Percentiles rank a stretch among this genome's conserved stretches.
Conservation (phyloP, 2,888 invertebrate species). For the Ophioninae sp. region DNA sequence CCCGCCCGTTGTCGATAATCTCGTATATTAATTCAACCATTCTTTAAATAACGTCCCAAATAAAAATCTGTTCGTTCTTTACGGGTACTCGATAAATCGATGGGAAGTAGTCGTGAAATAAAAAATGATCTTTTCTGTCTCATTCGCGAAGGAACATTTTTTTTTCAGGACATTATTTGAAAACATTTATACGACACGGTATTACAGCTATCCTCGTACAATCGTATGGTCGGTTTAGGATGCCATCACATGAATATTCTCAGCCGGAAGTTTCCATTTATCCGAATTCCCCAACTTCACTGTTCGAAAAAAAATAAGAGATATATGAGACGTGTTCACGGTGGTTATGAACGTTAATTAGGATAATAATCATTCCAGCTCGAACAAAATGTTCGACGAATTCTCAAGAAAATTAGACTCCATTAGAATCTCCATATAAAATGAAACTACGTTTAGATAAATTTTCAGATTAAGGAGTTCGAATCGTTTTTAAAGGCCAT, state of each 20-base stretch:
- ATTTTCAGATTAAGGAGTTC: background rate
- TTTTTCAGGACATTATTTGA: constrained; percentile 20
- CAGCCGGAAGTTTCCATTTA: background rate
- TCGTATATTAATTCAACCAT: constrained; percentile 1
- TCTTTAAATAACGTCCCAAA: background rate
- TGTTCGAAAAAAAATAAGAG: background rate
- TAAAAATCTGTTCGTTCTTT: constrained; percentile 5
- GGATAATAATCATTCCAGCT: background rate
- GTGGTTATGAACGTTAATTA: background rate
- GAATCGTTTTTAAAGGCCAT: background rate
- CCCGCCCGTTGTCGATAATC: background rate
- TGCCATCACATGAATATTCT: background rate
- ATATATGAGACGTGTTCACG: background rate
- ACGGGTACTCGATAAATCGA: background rate
- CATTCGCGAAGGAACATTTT: background rate
- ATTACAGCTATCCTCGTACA: constrained; percentile 31
- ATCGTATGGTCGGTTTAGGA: constrained; percentile 16
- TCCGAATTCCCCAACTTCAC: background rate
- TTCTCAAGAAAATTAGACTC: background rate
- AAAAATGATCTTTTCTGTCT: background rate
- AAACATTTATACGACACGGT: constrained; percentile 33
- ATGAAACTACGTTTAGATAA: background rate
- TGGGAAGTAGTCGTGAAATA: background rate
- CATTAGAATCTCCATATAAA: background rate
- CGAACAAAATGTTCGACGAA: background rate